phyloP scores from a whole-genome alignment of 2,797 vertebrate species.

The Vipera ursinii region DNA sequence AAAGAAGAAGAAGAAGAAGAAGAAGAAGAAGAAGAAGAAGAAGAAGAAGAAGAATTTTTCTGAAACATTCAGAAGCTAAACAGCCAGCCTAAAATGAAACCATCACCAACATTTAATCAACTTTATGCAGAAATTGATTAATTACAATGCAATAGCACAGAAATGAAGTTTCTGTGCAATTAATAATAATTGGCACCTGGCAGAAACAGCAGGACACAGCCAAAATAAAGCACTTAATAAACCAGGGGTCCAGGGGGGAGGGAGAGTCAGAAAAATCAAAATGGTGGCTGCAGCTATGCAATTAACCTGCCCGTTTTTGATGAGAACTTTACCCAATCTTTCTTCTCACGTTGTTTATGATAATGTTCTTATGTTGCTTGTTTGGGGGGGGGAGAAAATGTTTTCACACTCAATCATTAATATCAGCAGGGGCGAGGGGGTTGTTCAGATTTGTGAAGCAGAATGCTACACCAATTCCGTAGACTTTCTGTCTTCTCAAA shows the following conservation, averaged over 20 bases:
- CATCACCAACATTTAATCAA: no score
- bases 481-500: constrained; percentile 19
- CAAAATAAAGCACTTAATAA: background rate
- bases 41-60: no score
- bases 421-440: background rate
- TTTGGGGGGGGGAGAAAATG: background rate
- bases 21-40: no score
- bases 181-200: background rate
- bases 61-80: no score
- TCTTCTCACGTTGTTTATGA: background rate
- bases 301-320: background rate
- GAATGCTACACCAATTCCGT: constrained; percentile 39
- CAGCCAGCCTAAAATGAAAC: no score
- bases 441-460: background rate
- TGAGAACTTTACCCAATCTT: background rate
- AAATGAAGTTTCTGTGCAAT: background rate
- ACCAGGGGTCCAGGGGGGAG: background rate
- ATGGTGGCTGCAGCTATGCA: background rate
- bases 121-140: background rate
- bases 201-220: background rate
- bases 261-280: background rate
- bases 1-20: no score
- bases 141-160: background rate
- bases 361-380: background rate
- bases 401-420: background rate